Evolutionary conservation across 1,140 invertebrate genomes (phyloP).

Genomic region (Dreissena rostriformis): DNA sequence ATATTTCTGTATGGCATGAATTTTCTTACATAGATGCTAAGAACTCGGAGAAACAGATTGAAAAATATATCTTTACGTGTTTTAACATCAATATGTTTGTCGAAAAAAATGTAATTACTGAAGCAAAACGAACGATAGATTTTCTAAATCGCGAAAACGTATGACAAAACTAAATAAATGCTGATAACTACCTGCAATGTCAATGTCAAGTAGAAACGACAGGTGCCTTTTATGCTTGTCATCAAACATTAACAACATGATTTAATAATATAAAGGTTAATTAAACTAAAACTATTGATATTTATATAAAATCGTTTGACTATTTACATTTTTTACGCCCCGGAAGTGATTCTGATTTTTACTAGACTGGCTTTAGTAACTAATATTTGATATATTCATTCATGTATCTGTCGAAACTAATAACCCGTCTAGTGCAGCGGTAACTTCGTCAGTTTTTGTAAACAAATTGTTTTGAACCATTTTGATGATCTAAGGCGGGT

Average conservation of each 20-base stretch:
- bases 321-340: constrained; percentile 34
- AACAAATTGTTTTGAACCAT: background rate
- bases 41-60: too few species aligned
- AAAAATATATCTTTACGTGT: too few species aligned
- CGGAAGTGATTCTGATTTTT: constrained; percentile 21
- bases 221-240: constrained; percentile 54
- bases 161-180: background rate
- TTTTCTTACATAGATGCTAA: too few species aligned
- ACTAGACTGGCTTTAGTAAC: too few species aligned
- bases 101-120: too few species aligned
- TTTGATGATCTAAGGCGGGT: too few species aligned
- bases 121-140: too few species aligned
- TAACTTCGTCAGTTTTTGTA: background rate
- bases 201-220: constrained; percentile 50
- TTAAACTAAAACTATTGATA: background rate
- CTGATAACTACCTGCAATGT: constrained; percentile 10
- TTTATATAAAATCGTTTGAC: background rate
- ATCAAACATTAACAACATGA: constrained; percentile 58
- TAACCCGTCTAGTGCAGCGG: background rate
- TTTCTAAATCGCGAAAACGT: constrained; percentile 35
- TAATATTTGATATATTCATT: too few species aligned
- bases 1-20: too few species aligned
- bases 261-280: background rate
- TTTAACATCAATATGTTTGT: too few species aligned
- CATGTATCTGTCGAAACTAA: too few species aligned